Percentiles rank a stretch among this genome's conserved stretches.
These are phyloP conservation scores for Oasisia sp. DNA, from an alignment of 2,888 invertebrate species.

Conservation along the genomic window DNA sequence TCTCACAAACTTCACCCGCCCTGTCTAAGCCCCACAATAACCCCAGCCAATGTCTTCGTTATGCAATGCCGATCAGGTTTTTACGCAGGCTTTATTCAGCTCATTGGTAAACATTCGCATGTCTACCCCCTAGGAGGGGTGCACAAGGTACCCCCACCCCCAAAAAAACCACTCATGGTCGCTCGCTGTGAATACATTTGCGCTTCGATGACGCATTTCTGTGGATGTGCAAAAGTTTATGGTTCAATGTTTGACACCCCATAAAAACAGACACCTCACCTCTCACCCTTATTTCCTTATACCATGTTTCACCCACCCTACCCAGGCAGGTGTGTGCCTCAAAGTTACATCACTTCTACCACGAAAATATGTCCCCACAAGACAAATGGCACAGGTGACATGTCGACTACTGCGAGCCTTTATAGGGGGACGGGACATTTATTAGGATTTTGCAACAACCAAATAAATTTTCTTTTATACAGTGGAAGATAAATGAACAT, in stretches of 20 bases:
- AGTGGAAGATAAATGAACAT: not conserved
- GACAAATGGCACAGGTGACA: not conserved
- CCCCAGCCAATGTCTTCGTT: not conserved
- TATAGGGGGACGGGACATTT: not conserved
- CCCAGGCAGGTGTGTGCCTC: not conserved
- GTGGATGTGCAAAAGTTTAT: constrained; percentile 9
- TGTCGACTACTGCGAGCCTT: not conserved
- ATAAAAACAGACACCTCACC: not conserved
- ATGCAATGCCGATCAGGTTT: not conserved
- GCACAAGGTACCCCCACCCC: not conserved
- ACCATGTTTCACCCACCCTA: not conserved
- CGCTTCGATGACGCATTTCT: not conserved
- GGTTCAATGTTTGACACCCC: constrained; percentile 2
- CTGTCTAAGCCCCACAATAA: not conserved
- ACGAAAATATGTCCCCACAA: not conserved
- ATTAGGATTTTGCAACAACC: not conserved
- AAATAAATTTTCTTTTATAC: not conserved
- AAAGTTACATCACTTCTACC: not conserved
- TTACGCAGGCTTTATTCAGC: not conserved
- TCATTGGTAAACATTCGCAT: constrained; percentile 12
- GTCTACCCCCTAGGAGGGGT: not conserved
- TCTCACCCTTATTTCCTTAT: not conserved
- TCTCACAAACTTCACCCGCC: not conserved
- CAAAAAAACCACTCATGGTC: not conserved
- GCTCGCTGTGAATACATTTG: not conserved